phyloP scores from a whole-genome alignment of 2,797 vertebrate species.

The Momotus momota region DNA sequence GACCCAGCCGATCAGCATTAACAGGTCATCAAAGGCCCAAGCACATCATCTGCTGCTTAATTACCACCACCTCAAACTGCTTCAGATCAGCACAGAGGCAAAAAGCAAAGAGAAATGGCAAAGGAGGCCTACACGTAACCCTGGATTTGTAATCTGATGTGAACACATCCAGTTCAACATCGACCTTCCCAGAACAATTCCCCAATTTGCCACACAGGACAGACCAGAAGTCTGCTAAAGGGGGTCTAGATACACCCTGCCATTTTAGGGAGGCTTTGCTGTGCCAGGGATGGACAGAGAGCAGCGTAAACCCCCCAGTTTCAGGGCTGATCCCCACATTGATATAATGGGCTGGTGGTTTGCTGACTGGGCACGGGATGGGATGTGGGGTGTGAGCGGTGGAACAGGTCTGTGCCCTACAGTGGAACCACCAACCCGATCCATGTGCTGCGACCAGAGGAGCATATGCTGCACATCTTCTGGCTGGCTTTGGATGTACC shows the following conservation, averaged over 20 bases:
- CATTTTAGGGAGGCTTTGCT: not conserved
- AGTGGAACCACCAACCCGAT: accelerated
- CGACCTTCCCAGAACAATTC: not conserved
- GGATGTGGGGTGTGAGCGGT: accelerated
- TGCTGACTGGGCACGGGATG: not conserved
- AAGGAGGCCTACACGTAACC: not conserved
- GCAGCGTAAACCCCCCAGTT: accelerated
- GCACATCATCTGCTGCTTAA: not conserved
- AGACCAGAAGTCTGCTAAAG: not conserved
- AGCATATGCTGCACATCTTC: not conserved
- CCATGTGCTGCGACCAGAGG: not conserved
- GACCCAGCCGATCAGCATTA: not conserved
- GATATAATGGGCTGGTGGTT: not conserved
- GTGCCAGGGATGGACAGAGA: not conserved
- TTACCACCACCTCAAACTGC: not conserved
- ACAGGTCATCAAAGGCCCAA: not conserved
- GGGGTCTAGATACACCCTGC: not conserved
- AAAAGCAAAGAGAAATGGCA: not conserved
- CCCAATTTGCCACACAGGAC: not conserved
- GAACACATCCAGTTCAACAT: not conserved
- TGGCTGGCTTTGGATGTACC: not conserved
- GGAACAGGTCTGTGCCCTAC: not conserved
- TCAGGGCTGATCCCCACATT: not conserved
- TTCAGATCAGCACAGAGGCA: not conserved
- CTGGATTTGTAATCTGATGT: not conserved